Evolutionary conservation across 2,888 invertebrate genomes (phyloP).

Genomic region (Campaea margaritaria): DNA sequence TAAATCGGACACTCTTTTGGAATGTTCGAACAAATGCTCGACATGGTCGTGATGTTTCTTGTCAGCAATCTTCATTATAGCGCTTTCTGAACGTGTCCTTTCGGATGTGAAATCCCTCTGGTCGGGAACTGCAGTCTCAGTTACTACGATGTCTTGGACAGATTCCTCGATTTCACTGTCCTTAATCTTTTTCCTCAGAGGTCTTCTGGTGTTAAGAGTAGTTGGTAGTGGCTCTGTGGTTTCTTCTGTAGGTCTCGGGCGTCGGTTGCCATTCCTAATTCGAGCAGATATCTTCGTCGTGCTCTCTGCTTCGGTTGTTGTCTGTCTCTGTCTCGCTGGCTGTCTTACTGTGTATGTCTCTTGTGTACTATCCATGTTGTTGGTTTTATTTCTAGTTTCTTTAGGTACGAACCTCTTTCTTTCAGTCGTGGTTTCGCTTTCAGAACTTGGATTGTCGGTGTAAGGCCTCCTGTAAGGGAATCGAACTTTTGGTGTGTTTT

Average conservation of each 20-base stretch:
- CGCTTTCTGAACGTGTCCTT: slow-evolving; percentile 78
- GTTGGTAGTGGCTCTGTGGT: slow-evolving; percentile 63
- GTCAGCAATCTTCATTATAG: slow-evolving; percentile 85
- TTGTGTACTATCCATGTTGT: slow-evolving; percentile 65
- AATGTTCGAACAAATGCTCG: slow-evolving; percentile 82
- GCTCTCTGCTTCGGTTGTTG: slow-evolving; percentile 66
- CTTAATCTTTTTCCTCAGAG: slow-evolving; percentile 70
- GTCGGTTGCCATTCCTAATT: slow-evolving; percentile 71
- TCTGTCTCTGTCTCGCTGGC: slow-evolving; percentile 66
- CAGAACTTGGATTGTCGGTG: slow-evolving; percentile 61
- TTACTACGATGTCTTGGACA: slow-evolving; percentile 71
- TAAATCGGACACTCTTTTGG: slow-evolving; percentile 89
- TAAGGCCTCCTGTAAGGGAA: slow-evolving; percentile 81
- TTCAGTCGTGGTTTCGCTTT: slow-evolving; percentile 76
- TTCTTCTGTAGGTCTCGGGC: slow-evolving; percentile 73
- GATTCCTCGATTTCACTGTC: slow-evolving; percentile 74
- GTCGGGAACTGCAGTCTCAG: slow-evolving; percentile 66
- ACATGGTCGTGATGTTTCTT: slow-evolving; percentile 76
- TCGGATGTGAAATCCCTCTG: slow-evolving; percentile 75
- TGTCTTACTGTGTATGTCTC: slow-evolving; percentile 64
- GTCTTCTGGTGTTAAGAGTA: slow-evolving; percentile 64
- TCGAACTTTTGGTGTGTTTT: slow-evolving; percentile 71
- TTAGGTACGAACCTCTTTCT: slow-evolving; percentile 82
- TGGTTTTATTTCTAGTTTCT: slow-evolving; percentile 72
- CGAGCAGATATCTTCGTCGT: slow-evolving; percentile 77